Conservation (phyloP, 2,113 vertebrate species). For the Lagopus leucura region DNA sequence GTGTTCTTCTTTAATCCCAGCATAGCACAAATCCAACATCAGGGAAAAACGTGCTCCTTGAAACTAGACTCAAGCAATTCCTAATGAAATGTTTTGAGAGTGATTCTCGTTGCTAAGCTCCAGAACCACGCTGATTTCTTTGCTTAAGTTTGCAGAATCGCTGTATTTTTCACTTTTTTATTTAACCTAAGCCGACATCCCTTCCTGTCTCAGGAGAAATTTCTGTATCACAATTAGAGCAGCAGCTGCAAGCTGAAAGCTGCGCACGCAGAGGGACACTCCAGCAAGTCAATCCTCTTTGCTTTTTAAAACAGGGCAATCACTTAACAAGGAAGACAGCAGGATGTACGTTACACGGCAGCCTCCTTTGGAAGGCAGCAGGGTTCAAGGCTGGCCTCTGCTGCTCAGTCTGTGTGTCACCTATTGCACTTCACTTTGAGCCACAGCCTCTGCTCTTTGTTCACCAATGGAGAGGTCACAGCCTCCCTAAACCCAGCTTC, state of each 20-base stretch:
- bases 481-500: not conserved
- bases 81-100: not conserved
- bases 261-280: not conserved
- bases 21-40: not conserved
- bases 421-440: not conserved
- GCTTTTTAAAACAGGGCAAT: not conserved
- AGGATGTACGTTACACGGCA: not conserved
- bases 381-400: not conserved
- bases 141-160: not conserved
- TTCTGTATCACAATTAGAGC: not conserved
- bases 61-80: not conserved
- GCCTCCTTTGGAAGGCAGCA: not conserved
- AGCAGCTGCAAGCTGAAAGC: conserved; percentile 8
- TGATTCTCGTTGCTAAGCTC: not conserved
- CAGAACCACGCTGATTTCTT: not conserved
- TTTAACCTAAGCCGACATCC: not conserved
- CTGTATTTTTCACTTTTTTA: not conserved
- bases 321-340: not conserved
- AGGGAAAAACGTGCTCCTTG: not conserved
- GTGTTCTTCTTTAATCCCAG: not conserved
- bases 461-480: not conserved
- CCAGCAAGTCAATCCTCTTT: not conserved
- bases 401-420: not conserved
- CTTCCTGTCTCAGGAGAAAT: not conserved
- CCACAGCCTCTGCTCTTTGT: not conserved